These are phyloP conservation scores for Emydocephalus ijimae DNA, from an alignment of 2,113 vertebrate genomes.

Conservation along the genomic window DNA sequence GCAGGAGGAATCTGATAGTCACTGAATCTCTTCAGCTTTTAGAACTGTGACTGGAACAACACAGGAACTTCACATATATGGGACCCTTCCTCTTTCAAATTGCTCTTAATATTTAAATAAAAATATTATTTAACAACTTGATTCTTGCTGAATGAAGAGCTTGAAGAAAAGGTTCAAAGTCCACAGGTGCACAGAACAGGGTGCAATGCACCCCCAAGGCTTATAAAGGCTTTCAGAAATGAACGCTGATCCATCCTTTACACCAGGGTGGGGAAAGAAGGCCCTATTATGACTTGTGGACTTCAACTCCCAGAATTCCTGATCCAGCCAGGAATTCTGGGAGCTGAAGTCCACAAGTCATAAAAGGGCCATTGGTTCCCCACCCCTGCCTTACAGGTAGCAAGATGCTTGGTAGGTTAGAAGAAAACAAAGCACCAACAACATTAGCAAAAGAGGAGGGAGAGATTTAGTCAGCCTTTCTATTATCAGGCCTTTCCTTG, in stretches of 20 bases:
- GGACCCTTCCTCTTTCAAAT: background rate
- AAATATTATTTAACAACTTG: background rate
- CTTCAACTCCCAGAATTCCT: background rate
- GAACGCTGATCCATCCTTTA: background rate
- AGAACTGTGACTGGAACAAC: background rate
- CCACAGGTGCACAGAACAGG: background rate
- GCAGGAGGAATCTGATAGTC: background rate
- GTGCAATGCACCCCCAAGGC: background rate
- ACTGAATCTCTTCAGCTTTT: background rate
- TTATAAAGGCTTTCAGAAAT: background rate
- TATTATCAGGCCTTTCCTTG: slow-evolving; percentile 7
- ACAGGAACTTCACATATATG: background rate
- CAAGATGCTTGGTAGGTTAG: background rate
- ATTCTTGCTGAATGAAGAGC: background rate
- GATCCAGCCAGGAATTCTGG: background rate
- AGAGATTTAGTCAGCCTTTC: slow-evolving; percentile 8
- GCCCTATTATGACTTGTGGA: background rate
- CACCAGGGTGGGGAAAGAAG: background rate
- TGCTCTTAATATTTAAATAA: background rate
- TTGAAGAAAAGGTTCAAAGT: background rate
- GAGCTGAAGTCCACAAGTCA: background rate
- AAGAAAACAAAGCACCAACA: background rate
- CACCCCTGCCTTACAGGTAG: background rate
- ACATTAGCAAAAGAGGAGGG: background rate
- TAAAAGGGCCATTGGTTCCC: background rate